phyloP scores from a whole-genome alignment of 1,140 invertebrate species.

The Aphidius gifuensis region DNA sequence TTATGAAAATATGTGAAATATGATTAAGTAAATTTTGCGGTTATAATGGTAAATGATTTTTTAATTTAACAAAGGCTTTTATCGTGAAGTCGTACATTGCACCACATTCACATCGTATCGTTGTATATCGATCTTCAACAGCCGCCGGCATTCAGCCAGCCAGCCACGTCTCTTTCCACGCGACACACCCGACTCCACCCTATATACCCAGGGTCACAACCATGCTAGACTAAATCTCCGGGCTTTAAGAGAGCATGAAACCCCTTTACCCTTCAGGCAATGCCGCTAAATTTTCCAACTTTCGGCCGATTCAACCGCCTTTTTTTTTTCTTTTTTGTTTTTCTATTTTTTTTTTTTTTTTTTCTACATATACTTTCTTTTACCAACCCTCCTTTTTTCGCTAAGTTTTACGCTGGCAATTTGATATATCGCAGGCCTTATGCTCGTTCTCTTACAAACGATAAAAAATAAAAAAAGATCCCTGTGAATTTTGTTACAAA shows the following conservation, averaged over 20 bases:
- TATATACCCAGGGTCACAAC: conserved; percentile 17
- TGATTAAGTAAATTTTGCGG: too few relatives aligned
- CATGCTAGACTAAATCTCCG: conserved; percentile 26
- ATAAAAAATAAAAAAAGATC: conserved; percentile 17
- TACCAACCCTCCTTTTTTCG: not conserved
- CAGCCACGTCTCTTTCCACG: conserved; percentile 13
- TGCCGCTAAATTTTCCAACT: conserved; percentile 27
- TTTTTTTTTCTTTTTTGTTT: conserved; percentile 3
- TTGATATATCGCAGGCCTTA: conserved; percentile 23
- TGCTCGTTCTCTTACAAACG: conserved; percentile 15
- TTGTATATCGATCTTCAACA: conserved; percentile 24
- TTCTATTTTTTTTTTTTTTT: conserved; percentile 1
- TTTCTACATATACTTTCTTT: not conserved
- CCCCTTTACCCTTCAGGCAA: conserved; percentile 5
- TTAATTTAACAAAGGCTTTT: too few relatives aligned
- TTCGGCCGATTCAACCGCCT: conserved; percentile 23
- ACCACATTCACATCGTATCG: not conserved
- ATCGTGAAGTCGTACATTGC: not conserved
- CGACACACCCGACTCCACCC: conserved; percentile 21
- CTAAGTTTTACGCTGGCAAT: conserved; percentile 6
- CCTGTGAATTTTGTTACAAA: not conserved
- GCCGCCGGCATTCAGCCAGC: conserved; percentile 14
- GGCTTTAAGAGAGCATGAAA: conserved; percentile 25
- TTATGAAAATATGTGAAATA: too few relatives aligned
- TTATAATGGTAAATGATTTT: too few relatives aligned